A percentile compares a stretch with the other conserved stretches of the same genome.
These are phyloP conservation scores for Xiphydria camelus DNA, from an alignment of 2,888 invertebrate genomes.

Conservation along the genomic window DNA sequence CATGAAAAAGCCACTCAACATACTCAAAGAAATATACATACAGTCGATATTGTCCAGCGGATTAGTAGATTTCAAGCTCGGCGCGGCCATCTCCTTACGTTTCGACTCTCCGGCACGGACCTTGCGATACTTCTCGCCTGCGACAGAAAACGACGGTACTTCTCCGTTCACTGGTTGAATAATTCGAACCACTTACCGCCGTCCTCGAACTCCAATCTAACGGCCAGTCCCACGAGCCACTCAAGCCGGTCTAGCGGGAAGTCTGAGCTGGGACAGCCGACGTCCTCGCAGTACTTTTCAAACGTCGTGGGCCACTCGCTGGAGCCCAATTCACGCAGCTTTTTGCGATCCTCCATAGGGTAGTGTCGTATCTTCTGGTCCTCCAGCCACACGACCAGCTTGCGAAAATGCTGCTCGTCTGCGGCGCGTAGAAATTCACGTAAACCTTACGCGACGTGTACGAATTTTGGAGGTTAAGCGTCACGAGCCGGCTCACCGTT, in stretches of 20 bases:
- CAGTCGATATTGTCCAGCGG: constrained; percentile 85
- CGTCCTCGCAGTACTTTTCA: constrained; percentile 72
- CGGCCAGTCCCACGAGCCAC: constrained; percentile 84
- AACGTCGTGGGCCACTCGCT: constrained; percentile 74
- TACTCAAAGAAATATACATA: constrained; percentile 61
- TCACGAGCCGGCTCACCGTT: constrained; percentile 63
- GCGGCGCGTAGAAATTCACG: constrained; percentile 25
- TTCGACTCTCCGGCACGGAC: constrained; percentile 40
- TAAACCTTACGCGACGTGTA: constrained; percentile 1
- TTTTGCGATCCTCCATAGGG: constrained; percentile 77
- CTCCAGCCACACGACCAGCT: constrained; percentile 87
- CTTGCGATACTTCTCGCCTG: constrained; percentile 72
- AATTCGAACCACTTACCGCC: constrained; percentile 62
- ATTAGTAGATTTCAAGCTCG: constrained; percentile 78
- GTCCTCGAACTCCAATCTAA: constrained; percentile 81
- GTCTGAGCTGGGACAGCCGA: constrained; percentile 72
- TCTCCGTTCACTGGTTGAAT: constrained; percentile 4
- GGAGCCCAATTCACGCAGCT: constrained; percentile 70
- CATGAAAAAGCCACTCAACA: too few species aligned
- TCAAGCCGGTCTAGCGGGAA: constrained; percentile 73
- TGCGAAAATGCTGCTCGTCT: constrained; percentile 82
- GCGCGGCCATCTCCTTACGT: constrained; percentile 63
- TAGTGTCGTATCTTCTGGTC: constrained; percentile 91
- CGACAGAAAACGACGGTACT: too few species aligned
- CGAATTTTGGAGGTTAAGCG: not conserved